These are phyloP conservation scores for Drosophila meridiana DNA, from an alignment of 2,888 invertebrate genomes.

Conservation along the genomic window DNA sequence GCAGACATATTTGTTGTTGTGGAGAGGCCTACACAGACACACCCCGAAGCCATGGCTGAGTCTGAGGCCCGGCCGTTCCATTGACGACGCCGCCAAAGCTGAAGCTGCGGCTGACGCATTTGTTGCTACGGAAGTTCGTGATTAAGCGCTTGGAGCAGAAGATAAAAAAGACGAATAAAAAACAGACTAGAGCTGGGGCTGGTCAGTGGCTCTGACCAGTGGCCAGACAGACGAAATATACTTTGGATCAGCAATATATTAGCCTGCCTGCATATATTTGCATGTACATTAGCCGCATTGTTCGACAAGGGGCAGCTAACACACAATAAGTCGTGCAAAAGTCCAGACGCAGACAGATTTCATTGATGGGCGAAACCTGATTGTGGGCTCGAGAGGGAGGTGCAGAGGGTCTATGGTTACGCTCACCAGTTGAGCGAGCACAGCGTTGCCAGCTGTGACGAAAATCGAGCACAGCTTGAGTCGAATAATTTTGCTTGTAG, in stretches of 20 bases:
- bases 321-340: constrained; percentile 25
- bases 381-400: background rate
- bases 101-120: constrained; percentile 62
- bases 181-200: constrained; percentile 55
- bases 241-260: background rate
- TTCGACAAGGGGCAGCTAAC: constrained; percentile 35
- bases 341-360: constrained; percentile 44
- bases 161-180: constrained; percentile 23
- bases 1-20: background rate
- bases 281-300: constrained; percentile 47
- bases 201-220: constrained; percentile 37
- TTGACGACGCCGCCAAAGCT: constrained; percentile 43
- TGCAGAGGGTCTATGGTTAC: background rate
- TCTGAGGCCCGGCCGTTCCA: constrained; percentile 44
- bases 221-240: constrained; percentile 38
- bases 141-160: constrained; percentile 59
- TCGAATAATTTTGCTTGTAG: background rate
- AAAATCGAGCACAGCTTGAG: background rate
- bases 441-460: constrained; percentile 47
- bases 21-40: constrained; percentile 59
- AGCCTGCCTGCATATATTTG: background rate
- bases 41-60: constrained; percentile 60
- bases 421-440: constrained; percentile 39
- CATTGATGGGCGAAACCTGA: constrained; percentile 61
- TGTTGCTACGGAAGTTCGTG: constrained; percentile 79